Evolutionary conservation across 1,140 invertebrate species (phyloP), one percentile per base, ranked within the genome.

Genomic region (Drosophila orena): DNA sequence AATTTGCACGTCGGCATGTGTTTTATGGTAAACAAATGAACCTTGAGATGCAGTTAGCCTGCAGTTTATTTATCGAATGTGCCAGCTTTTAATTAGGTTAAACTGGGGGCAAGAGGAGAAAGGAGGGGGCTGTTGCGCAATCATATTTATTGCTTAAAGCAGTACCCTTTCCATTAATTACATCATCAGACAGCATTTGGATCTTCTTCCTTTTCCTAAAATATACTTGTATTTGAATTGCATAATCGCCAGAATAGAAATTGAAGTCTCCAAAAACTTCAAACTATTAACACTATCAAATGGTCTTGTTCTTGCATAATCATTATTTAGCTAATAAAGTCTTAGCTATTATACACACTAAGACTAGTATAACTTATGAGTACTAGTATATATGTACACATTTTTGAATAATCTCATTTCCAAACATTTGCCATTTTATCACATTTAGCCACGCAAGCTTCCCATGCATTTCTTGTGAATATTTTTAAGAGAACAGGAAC

Each of bases 31-130:
- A 70, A 70, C 68, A 70, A 70, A 70, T 75, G 56, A 77, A 90
- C 85, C 85, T 88, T 84, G 84, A 84, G 64, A 70, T 86, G 74
- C 64, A 84, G 65, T 84, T 61, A 85, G 61, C 76, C 66, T 61
- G 64, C 66, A 57, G 65, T 69, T 46, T 69, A 70, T 70, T 69
- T 70, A 69, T 47, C 50, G 35, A 12, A 22, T 49, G 37, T 56
- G 42, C 17, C 30, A 5, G 34, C 22, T 20, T 40, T 27, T 27
- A 70, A 70, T 70, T 57, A 20, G 68, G 68, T 70, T 70, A 49
- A 46, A 22, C 22, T 69, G 35, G 42, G 35, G 0, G 35, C 34
- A 34, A 7, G 34, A 8, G 30, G 40, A 8, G 24, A 38, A 12
- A 3, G 7, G 30, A 12, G 37, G 40, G 17, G 17, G 22, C 14